Evolutionary conservation across 2,113 vertebrate genomes (phyloP).

Genomic region (Corythoichthys intestinalis): DNA sequence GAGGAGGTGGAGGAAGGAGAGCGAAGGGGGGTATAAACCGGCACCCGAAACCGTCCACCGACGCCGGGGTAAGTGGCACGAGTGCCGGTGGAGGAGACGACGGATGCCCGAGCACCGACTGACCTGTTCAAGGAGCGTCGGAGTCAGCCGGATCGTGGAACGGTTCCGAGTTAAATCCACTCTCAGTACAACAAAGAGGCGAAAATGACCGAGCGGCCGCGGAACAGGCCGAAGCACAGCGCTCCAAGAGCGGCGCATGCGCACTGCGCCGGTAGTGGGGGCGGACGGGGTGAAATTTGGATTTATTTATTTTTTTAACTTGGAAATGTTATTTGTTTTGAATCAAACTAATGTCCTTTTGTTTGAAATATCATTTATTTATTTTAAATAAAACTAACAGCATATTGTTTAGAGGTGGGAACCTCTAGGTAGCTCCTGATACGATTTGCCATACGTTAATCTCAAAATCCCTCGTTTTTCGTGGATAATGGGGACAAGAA

Average conservation of each 20-base stretch:
- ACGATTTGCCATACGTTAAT: no score
- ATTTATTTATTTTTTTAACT: no score
- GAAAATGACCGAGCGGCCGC: conserved; percentile 79
- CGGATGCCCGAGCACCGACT: conserved; percentile 49
- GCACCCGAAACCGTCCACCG: conserved; percentile 30
- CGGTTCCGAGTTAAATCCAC: conserved; percentile 80
- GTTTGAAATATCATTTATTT: no score
- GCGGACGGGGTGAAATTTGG: conserved; percentile 3
- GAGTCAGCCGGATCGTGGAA: conserved; percentile 67
- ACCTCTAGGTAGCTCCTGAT: no score
- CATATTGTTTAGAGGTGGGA: no score
- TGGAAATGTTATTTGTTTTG: no score
- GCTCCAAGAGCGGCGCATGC: conserved; percentile 70
- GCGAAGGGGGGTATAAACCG: conserved; percentile 31
- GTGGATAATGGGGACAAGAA: no score
- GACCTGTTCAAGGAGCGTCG: conserved; percentile 67
- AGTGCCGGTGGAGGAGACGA: conserved; percentile 22
- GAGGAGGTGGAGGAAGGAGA: conserved; percentile 48
- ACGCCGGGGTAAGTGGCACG: conserved; percentile 11
- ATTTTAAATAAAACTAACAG: no score
- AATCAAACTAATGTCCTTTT: no score
- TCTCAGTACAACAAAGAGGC: conserved; percentile 82
- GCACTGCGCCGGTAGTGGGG: conserved; percentile 31
- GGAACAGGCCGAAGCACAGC: conserved; percentile 77
- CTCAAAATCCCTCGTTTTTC: no score